phyloP scores from a whole-genome alignment of 2,113 vertebrate species.

The Typhlomys cinereus region DNA sequence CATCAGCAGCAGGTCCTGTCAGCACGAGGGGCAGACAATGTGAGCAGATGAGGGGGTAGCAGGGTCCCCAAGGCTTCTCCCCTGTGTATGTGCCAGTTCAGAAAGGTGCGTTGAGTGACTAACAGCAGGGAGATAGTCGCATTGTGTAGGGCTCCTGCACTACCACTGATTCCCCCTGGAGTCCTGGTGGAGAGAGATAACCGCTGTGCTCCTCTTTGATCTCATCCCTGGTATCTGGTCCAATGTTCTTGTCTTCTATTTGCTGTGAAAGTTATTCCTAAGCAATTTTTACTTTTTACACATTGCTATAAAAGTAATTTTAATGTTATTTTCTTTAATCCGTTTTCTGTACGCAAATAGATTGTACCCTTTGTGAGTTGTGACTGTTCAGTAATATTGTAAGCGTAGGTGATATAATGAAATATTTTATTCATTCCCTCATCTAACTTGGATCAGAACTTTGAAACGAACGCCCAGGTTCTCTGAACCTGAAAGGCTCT shows the following conservation, averaged over 20 bases:
- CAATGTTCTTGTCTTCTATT: neutral
- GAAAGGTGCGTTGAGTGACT: conserved; percentile 1
- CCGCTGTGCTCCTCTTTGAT: conserved; percentile 19
- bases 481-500: neutral
- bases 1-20: too few species aligned
- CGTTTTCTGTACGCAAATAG: neutral
- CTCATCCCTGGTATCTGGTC: neutral
- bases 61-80: too few species aligned
- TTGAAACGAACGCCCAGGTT: neutral
- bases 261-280: conserved; percentile 23
- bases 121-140: neutral
- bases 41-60: conserved; percentile 5
- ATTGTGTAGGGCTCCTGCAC: neutral
- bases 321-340: conserved; percentile 30
- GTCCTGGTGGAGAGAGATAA: neutral
- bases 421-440: conserved; percentile 42
- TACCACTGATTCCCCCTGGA: neutral
- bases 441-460: neutral
- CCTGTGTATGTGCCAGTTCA: too few species aligned
- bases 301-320: conserved; percentile 47
- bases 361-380: conserved; percentile 26
- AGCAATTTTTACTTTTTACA: conserved; percentile 26
- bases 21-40: too few species aligned
- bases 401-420: neutral
- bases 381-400: conserved; percentile 19